A percentile compares a stretch with the other conserved stretches of the same genome.
These are phyloP conservation scores for Gnathonemus echidnorhynchus DNA, from an alignment of 2,113 vertebrate genomes.

Conservation along the genomic window DNA sequence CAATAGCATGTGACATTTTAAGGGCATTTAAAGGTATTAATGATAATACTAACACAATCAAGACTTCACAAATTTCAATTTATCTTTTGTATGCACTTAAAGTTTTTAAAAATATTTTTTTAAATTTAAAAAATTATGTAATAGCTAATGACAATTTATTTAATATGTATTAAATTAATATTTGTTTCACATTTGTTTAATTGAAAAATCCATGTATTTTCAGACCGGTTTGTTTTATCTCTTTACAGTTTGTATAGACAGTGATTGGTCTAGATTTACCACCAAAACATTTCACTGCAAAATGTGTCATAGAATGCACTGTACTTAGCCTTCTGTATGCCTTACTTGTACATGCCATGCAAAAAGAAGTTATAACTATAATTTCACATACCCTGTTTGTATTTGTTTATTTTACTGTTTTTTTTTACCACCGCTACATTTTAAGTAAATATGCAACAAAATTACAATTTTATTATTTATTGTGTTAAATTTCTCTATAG, in stretches of 20 bases:
- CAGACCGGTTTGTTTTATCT: background rate
- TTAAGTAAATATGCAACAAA: background rate
- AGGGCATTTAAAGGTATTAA: background rate
- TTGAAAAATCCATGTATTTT: background rate
- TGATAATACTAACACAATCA: background rate
- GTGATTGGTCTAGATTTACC: background rate
- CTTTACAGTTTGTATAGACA: background rate
- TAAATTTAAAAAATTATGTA: background rate
- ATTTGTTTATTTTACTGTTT: background rate
- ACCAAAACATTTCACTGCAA: background rate
- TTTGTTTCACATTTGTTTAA: background rate
- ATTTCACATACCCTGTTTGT: background rate
- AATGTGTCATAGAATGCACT: background rate
- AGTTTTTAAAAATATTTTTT: background rate
- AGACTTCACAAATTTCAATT: background rate
- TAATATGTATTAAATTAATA: background rate
- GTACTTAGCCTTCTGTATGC: background rate
- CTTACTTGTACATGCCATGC: background rate
- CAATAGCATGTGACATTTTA: background rate
- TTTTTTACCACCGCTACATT: background rate
- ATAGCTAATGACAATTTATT: background rate
- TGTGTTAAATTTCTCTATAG: background rate
- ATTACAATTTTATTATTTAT: background rate
- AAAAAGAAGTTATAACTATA: background rate
- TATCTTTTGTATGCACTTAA: background rate